Base-by-base conservation (phyloP, 2,113 vertebrate genomes). In the Peucedramus taeniatus region DNA sequence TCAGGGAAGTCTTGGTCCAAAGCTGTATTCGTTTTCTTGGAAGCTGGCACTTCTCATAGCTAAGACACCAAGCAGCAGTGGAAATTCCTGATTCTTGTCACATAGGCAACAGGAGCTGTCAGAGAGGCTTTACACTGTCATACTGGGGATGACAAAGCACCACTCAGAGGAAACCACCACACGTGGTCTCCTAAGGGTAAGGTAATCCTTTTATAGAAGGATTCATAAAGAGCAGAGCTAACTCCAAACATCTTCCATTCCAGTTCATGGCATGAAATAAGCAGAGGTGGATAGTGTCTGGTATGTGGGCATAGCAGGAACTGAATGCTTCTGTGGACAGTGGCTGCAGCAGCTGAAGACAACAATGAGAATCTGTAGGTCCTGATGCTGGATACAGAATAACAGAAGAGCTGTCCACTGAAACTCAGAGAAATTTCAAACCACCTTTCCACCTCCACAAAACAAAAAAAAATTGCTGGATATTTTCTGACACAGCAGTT, bases 121-220 rank as follows among this genome's bases (percentile, higher is more conserved):
- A 78, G 86, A 93, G 72, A 47, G 83, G 80, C 89, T 96, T 94
- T 93, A 90, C 17, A 5, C 76, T 69, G 26, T 95, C 92, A 69
- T 10, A 93, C 45, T 42, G 50, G 60, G 69, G 49, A 78, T 81
- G 86, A 95, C 70, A 83, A 90, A 95, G 89, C 76, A 93, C 68
- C 76, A 57, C 68, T 60, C 84, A 22, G 39, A 89, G 51, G 39
- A 95, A 92, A 90, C 39, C 51, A 89, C 64, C 19, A 54, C 80
- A 84, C 16, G 3, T 83, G 66, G 42, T 60, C 91, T 92, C 71
- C 66, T 54, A 39, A 24, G 68, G 40, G 45, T 39, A 90, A 89
- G 64, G 86, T 81, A 94, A 92, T 87, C 83, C 91, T 92, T 96
- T 87, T 94, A 90, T 57, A 93, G 95, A 89, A 86, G 51, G 76